A percentile compares a stretch with the other conserved stretches of the same genome.
These are phyloP conservation scores for Cistogaster globosa DNA, from an alignment of 2,888 invertebrate species.

Conservation along the genomic window DNA sequence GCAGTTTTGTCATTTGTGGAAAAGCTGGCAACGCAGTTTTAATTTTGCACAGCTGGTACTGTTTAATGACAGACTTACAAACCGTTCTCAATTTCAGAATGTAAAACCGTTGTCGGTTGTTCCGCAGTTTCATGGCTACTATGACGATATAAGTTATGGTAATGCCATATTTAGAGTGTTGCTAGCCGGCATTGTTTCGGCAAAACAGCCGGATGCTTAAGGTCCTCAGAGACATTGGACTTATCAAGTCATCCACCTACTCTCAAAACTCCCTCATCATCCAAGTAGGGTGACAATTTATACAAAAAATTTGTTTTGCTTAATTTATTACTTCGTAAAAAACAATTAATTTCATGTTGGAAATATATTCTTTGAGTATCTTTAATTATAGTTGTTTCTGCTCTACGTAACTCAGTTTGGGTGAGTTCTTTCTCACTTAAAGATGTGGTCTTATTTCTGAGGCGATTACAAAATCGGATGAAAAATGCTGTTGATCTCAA, in stretches of 20 bases:
- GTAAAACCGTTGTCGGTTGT: conserved; percentile 55
- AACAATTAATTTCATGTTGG: conserved; percentile 29
- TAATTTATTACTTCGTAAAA: conserved; percentile 17
- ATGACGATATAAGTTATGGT: conserved; percentile 41
- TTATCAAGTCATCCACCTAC: conserved; percentile 28
- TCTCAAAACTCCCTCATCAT: conserved; percentile 18
- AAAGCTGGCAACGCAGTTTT: conserved; percentile 38
- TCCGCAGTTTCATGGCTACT: conserved; percentile 54
- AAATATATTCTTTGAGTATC: conserved; percentile 23
- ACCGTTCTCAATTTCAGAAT: conserved; percentile 51
- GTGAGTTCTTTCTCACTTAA: not conserved
- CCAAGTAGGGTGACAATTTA: conserved; percentile 42
- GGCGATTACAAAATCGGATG: conserved; percentile 12
- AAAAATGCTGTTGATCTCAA: conserved; percentile 45
- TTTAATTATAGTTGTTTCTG: conserved; percentile 33
- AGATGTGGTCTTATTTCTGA: not conserved
- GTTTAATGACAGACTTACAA: conserved; percentile 45
- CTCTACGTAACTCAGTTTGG: conserved; percentile 34
- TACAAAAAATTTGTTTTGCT: conserved; percentile 39
- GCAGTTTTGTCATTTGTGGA: conserved; percentile 62
- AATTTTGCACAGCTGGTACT: conserved; percentile 63
- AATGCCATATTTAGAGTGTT: conserved; percentile 42
- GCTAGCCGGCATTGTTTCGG: conserved; percentile 24
- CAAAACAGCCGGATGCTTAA: conserved; percentile 45
- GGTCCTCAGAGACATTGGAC: conserved; percentile 22